Evolutionary conservation across 2,888 invertebrate species (phyloP).

Genomic region (Trichopria drosophilae): DNA sequence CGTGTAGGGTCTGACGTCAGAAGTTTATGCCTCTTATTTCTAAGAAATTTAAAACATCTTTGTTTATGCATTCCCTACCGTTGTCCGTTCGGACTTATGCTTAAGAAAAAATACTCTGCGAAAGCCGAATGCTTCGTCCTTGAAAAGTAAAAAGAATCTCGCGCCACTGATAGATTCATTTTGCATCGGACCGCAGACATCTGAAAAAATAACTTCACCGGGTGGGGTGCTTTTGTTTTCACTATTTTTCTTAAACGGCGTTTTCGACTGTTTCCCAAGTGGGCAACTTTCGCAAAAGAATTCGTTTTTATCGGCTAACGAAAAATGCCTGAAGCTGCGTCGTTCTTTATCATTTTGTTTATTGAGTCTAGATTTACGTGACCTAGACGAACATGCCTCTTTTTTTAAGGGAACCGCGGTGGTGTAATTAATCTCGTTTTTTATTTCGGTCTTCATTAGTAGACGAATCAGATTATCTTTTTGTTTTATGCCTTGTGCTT

Average conservation of each 20-base stretch:
- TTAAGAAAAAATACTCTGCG: conserved; percentile 3
- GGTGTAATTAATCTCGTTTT: background rate
- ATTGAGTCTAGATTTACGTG: background rate
- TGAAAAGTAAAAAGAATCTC: conserved; percentile 6
- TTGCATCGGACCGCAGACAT: conserved; percentile 7
- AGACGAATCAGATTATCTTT: conserved; percentile 4
- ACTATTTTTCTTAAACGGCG: conserved; percentile 43
- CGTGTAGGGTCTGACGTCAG: background rate
- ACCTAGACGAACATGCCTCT: no score
- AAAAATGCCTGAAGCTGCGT: conserved; percentile 10
- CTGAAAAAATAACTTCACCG: conserved; percentile 3
- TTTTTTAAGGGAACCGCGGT: background rate
- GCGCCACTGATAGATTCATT: conserved; percentile 1
- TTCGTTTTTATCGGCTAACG: background rate
- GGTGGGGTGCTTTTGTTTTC: no score
- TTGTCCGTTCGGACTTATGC: conserved; percentile 2
- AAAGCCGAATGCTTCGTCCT: conserved; percentile 8
- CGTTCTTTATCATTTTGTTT: background rate
- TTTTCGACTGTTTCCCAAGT: conserved; percentile 49
- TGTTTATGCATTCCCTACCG: conserved; percentile 2
- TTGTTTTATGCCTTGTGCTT: conserved; percentile 5
- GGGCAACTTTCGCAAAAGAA: no score
- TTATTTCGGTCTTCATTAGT: background rate
- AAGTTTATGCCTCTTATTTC: conserved; percentile 1
- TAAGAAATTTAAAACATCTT: background rate